Evolutionary conservation across 2,113 vertebrate species (phyloP).

Genomic region (Carassius gibelio): DNA sequence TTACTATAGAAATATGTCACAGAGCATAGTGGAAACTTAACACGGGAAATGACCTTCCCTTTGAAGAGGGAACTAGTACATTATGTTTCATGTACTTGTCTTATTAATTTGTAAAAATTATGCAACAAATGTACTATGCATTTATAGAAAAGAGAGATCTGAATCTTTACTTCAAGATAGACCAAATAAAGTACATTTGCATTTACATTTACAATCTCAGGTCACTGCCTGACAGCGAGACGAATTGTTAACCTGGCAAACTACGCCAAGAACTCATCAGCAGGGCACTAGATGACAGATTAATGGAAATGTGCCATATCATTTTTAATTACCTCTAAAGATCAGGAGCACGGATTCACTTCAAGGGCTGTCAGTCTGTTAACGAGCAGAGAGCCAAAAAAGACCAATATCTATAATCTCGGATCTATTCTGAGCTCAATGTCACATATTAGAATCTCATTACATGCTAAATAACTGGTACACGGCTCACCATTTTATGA

Average conservation of each 20-base stretch:
- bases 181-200: not conserved
- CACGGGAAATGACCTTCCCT: not conserved
- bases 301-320: slow-evolving; percentile 70
- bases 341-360: slow-evolving; percentile 51
- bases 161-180: not conserved
- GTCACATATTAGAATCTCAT: slow-evolving; percentile 35
- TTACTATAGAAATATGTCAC: slow-evolving; percentile 1
- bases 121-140: slow-evolving; percentile 6
- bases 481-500: slow-evolving; percentile 36
- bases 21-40: not conserved
- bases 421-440: slow-evolving; percentile 43
- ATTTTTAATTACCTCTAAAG: slow-evolving; percentile 75
- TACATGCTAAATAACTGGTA: slow-evolving; percentile 36
- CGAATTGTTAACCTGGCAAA: slow-evolving; percentile 71
- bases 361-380: slow-evolving; percentile 64
- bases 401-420: slow-evolving; percentile 36
- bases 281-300: slow-evolving; percentile 68
- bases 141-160: not conserved
- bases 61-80: not conserved
- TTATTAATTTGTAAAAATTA: not conserved
- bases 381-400: slow-evolving; percentile 42
- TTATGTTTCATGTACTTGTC: not conserved
- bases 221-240: slow-evolving; percentile 68
- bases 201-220: slow-evolving; percentile 67
- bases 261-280: slow-evolving; percentile 66